These are phyloP conservation scores for Cepaea nemoralis DNA, from an alignment of 1,140 invertebrate species.

Conservation along the genomic window DNA sequence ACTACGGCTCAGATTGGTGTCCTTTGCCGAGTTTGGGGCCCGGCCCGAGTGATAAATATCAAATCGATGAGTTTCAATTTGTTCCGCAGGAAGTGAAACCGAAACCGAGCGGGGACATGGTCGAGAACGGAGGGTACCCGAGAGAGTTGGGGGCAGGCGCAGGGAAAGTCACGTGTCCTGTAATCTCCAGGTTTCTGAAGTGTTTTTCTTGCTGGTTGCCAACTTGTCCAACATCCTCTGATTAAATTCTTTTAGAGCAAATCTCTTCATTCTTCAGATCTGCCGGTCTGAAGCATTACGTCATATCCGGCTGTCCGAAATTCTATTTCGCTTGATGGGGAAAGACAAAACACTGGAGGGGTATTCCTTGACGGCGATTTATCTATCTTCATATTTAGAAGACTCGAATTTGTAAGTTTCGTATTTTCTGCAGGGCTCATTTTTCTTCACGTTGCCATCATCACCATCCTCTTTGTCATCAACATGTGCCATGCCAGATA, in stretches of 20 bases:
- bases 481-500: no score
- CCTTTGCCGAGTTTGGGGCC: constrained; percentile 23
- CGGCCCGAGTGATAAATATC: constrained; percentile 27
- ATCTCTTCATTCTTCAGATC: not conserved
- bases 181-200: not conserved
- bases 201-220: not conserved
- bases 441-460: no score
- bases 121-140: constrained; percentile 1
- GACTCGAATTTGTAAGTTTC: no score
- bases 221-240: constrained; percentile 1
- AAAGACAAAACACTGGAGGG: no score
- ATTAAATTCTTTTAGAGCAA: constrained; percentile 4
- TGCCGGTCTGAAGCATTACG: not conserved
- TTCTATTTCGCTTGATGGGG: no score
- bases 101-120: not conserved
- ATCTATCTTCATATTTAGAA: no score
- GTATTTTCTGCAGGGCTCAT: no score
- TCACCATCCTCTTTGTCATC: no score
- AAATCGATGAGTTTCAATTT: constrained; percentile 40
- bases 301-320: not conserved
- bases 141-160: not conserved
- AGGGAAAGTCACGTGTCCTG: not conserved
- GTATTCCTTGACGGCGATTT: no score
- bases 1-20: constrained; percentile 17
- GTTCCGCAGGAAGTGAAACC: constrained; percentile 35